Evolutionary conservation across 2,888 invertebrate species (phyloP).

Genomic region (Patella caerulea): DNA sequence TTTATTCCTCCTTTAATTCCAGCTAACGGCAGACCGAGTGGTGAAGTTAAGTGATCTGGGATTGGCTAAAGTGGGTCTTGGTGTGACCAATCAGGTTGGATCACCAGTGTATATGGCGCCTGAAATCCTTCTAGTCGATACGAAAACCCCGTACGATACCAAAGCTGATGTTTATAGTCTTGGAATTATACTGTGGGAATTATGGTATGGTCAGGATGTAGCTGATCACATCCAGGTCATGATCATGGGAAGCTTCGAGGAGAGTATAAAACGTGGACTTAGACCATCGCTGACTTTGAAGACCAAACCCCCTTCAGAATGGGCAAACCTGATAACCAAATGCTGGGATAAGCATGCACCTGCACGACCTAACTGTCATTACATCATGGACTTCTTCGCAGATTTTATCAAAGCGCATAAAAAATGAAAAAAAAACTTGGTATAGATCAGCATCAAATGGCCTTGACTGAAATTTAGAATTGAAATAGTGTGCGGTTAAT

Average conservation of each 20-base stretch:
- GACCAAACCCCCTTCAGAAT: slow-evolving; percentile 46
- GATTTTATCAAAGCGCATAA: slow-evolving; percentile 16
- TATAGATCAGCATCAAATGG: too few relatives aligned
- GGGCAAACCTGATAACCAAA: slow-evolving; percentile 41
- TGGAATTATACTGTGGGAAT: slow-evolving; percentile 57
- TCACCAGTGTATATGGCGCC: slow-evolving; percentile 65
- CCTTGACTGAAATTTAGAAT: too few relatives aligned
- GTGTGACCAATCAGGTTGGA: slow-evolving; percentile 56
- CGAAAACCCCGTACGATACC: slow-evolving; percentile 47
- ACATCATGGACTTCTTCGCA: slow-evolving; percentile 25
- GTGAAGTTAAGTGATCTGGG: slow-evolving; percentile 65
- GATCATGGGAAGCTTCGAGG: slow-evolving; percentile 44
- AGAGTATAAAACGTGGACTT: slow-evolving; percentile 46
- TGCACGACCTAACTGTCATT: slow-evolving; percentile 33
- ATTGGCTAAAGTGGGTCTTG: slow-evolving; percentile 52
- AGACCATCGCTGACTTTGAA: slow-evolving; percentile 51
- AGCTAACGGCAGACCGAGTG: slow-evolving; percentile 41
- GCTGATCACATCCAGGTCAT: slow-evolving; percentile 52
- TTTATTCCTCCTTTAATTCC: not conserved
- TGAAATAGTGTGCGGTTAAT: too few relatives aligned
- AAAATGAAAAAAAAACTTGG: not conserved
- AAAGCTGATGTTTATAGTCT: slow-evolving; percentile 58
- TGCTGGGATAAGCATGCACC: slow-evolving; percentile 50
- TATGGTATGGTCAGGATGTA: slow-evolving; percentile 61
- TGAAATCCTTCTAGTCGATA: slow-evolving; percentile 50